These are phyloP conservation scores for Mesorhabditis sp. DNA, from an alignment of 2,888 invertebrate species.

Conservation along the genomic window DNA sequence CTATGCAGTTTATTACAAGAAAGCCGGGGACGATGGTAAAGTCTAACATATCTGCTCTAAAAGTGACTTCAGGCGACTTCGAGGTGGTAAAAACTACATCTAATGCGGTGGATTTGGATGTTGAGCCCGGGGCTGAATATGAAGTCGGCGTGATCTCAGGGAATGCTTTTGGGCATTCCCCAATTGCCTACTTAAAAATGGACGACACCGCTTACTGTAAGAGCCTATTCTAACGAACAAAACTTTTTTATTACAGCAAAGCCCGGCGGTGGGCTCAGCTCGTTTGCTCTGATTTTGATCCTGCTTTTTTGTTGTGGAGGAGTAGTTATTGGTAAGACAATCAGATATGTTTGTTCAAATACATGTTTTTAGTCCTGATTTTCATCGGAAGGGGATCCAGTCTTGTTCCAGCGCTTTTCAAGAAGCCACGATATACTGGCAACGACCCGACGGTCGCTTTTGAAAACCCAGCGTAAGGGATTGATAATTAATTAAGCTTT, in stretches of 20 bases:
- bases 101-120: conserved; percentile 15
- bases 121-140: conserved; percentile 13
- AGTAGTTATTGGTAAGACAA: neutral
- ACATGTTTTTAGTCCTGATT: conserved; percentile 13
- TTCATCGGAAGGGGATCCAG: conserved; percentile 23
- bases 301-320: neutral
- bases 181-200: neutral
- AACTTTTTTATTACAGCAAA: neutral
- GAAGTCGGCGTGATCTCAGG: conserved; percentile 35
- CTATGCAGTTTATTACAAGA: conserved; percentile 34
- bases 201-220: neutral
- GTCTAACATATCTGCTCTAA: conserved; percentile 5
- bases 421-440: conserved; percentile 16
- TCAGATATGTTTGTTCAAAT: neutral
- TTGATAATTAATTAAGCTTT: too few relatives aligned
- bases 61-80: conserved; percentile 7
- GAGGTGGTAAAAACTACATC: conserved; percentile 20
- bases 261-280: neutral
- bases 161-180: conserved; percentile 24
- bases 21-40: conserved; percentile 17
- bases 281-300: neutral
- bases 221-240: neutral
- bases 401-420: conserved; percentile 24
- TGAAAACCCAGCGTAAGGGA: conserved; percentile 38
- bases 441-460: conserved; percentile 40